phyloP scores from a whole-genome alignment of 2,797 vertebrate species.

The Corythornis leucogaster region DNA sequence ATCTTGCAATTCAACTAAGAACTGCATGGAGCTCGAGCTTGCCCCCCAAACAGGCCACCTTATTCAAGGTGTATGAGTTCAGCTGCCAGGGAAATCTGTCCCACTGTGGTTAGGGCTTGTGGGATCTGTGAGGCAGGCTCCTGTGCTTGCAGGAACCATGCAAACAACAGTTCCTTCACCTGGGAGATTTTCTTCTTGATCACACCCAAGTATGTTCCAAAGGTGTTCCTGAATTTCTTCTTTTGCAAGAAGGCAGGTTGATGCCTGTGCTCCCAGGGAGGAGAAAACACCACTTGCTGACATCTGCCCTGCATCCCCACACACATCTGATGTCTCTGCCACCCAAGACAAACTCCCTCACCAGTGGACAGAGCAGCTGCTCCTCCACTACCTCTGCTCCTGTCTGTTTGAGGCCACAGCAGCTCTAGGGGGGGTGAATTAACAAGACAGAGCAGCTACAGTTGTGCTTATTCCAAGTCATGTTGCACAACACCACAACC shows the following conservation, averaged over 20 bases:
- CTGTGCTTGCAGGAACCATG: neutral
- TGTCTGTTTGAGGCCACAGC: neutral
- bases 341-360: neutral
- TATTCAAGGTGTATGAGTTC: neutral
- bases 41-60: neutral
- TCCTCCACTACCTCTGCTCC: neutral
- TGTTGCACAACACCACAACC: neutral
- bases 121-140: neutral
- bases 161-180: neutral
- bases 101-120: neutral
- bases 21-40: neutral
- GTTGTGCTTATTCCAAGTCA: neutral
- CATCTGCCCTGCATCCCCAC: neutral
- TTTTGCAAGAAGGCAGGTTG: conserved; percentile 20
- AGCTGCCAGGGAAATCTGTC: neutral
- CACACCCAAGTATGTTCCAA: neutral
- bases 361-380: no score
- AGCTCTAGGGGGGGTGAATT: neutral
- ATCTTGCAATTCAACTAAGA: neutral
- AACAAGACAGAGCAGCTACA: neutral
- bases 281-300: neutral
- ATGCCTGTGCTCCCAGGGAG: neutral
- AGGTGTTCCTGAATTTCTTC: neutral
- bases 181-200: neutral
- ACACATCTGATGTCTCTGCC: neutral